Percentiles rank a stretch among this genome's conserved stretches.
Conservation (phyloP, 2,888 invertebrate species). For the Magallana nippona region DNA sequence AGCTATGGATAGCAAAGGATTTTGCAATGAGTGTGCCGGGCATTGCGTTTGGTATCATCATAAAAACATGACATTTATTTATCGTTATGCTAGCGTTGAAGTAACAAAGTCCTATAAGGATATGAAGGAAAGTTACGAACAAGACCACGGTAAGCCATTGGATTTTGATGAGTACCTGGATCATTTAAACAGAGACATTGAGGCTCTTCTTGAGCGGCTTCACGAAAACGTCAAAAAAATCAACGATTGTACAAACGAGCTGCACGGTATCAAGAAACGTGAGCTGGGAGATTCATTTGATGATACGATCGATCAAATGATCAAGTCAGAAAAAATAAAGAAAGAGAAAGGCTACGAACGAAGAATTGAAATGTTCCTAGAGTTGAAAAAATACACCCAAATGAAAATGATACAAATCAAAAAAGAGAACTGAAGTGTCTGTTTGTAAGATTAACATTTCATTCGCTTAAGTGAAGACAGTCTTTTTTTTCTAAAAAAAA, state of each 20-base stretch:
- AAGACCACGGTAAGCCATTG: neutral
- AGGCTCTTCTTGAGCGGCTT: neutral
- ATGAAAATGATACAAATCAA: neutral
- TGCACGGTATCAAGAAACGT: neutral
- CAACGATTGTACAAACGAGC: neutral
- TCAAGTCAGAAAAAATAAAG: neutral
- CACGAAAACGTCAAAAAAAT: neutral
- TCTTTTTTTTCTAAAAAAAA: too few relatives aligned
- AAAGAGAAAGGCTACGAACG: neutral
- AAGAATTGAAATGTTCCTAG: neutral
- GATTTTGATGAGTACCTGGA: neutral
- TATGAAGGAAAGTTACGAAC: neutral
- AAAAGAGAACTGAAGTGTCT: too few relatives aligned
- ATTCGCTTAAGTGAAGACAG: too few relatives aligned
- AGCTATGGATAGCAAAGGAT: neutral
- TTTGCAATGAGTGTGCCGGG: neutral
- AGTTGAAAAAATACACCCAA: slow-evolving; percentile 2
- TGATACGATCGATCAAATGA: neutral
- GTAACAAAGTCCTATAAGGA: neutral
- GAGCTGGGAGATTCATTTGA: neutral
- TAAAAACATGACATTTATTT: slow-evolving; percentile 11
- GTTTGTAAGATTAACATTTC: too few relatives aligned
- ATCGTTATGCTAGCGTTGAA: neutral
- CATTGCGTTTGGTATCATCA: neutral
- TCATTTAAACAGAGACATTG: neutral